Conservation (phyloP, 2,888 invertebrate genomes). For the Alcis repandata region DNA sequence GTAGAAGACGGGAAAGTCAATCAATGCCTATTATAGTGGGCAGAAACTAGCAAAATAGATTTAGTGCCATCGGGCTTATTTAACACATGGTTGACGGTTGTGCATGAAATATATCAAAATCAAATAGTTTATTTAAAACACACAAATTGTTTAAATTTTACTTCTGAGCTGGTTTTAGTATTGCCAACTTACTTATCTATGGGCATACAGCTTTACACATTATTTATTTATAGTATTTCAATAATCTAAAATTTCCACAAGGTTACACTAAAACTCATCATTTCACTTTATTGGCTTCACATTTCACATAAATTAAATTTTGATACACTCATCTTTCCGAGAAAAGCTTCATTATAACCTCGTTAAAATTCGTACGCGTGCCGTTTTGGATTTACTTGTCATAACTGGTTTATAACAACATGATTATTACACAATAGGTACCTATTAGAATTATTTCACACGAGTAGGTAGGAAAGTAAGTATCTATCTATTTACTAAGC, state of each 20-base stretch:
- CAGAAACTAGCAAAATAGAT: too few relatives aligned
- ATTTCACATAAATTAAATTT: slow-evolving; percentile 33
- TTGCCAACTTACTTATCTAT: too few relatives aligned
- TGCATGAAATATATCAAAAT: too few relatives aligned
- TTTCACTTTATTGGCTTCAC: slow-evolving; percentile 23
- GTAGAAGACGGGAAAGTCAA: too few relatives aligned
- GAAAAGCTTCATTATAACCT: slow-evolving; percentile 26
- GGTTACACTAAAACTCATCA: slow-evolving; percentile 13
- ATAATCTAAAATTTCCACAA: slow-evolving; percentile 16
- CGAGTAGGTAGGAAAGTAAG: background rate
- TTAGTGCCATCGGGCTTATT: too few relatives aligned
- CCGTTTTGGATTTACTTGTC: slow-evolving; percentile 10
- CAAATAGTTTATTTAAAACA: too few relatives aligned
- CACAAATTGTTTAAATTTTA: too few relatives aligned
- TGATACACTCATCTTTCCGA: slow-evolving; percentile 24
- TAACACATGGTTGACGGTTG: too few relatives aligned
- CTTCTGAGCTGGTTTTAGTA: too few relatives aligned
- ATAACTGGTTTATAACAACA: slow-evolving; percentile 14
- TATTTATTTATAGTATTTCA: slow-evolving; percentile 1
- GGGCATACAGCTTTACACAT: background rate
- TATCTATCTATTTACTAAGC: too few relatives aligned
- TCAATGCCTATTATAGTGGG: too few relatives aligned
- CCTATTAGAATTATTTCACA: background rate
- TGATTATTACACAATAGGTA: background rate
- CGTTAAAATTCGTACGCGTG: slow-evolving; percentile 23